Evolutionary conservation across 2,113 vertebrate genomes (phyloP).

Genomic region (Mugil cephalus): DNA sequence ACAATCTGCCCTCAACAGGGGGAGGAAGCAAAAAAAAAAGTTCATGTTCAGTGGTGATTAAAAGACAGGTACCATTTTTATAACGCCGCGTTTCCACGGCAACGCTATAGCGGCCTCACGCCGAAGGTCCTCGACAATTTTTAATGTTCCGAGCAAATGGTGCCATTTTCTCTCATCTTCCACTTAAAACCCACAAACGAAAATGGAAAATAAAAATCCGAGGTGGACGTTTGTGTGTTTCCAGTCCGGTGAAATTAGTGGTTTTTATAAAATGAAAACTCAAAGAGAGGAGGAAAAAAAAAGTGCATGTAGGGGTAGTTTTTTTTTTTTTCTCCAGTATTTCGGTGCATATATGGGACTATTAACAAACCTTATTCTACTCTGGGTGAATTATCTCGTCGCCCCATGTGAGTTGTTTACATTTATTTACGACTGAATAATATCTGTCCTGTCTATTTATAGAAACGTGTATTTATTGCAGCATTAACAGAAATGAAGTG

Average conservation of each 20-base stretch:
- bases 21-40: not conserved
- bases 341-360: slow-evolving; percentile 30
- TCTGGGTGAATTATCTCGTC: not conserved
- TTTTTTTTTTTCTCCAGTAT: too few relatives aligned
- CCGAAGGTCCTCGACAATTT: slow-evolving; percentile 41
- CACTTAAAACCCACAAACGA: not conserved
- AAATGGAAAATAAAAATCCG: not conserved
- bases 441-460: slow-evolving; percentile 10
- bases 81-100: slow-evolving; percentile 57
- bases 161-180: slow-evolving; percentile 17
- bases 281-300: too few relatives aligned
- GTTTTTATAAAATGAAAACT: too few relatives aligned
- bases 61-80: slow-evolving; percentile 58
- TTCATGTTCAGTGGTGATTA: slow-evolving; percentile 37
- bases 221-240: too few relatives aligned
- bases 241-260: too few relatives aligned
- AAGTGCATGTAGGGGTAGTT: too few relatives aligned
- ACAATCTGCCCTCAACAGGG: slow-evolving; percentile 39
- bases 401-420: slow-evolving; percentile 33
- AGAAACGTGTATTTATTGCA: slow-evolving; percentile 38
- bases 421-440: slow-evolving; percentile 34
- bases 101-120: slow-evolving; percentile 35
- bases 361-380: slow-evolving; percentile 5
- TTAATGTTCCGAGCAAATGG: slow-evolving; percentile 17
- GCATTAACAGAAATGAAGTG: too few relatives aligned